Conservation (phyloP, 2,797 vertebrate genomes). For the Busarellus nigricollis region DNA sequence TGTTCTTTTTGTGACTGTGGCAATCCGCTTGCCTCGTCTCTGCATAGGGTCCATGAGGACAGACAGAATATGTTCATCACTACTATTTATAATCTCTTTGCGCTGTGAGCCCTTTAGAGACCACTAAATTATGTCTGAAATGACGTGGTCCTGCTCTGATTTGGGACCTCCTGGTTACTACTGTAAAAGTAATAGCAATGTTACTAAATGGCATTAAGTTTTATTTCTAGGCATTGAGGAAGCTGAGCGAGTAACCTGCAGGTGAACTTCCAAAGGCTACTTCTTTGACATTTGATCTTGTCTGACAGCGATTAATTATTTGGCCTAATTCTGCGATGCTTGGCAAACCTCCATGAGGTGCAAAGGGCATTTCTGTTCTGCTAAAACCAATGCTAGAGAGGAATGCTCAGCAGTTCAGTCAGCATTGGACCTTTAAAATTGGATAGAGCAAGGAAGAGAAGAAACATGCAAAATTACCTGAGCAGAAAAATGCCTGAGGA, state of each 20-base stretch:
- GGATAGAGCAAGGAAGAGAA: background rate
- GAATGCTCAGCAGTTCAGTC: background rate
- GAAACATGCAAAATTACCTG: background rate
- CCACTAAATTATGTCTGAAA: background rate
- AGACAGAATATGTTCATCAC: background rate
- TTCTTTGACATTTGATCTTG: background rate
- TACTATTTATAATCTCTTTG: background rate
- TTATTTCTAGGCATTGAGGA: background rate
- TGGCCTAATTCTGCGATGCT: background rate
- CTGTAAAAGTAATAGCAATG: background rate
- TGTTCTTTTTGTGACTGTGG: background rate
- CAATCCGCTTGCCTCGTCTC: background rate
- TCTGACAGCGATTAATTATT: conserved; percentile 6
- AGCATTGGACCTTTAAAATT: background rate
- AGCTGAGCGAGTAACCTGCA: background rate
- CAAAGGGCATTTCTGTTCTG: background rate
- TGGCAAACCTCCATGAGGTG: background rate
- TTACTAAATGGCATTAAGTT: background rate
- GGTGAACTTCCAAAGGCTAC: background rate
- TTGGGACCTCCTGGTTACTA: background rate
- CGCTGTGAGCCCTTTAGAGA: background rate
- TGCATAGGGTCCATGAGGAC: background rate
- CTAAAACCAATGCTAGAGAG: background rate
- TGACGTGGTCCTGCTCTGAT: background rate
- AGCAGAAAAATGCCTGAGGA: background rate